Evolutionary conservation across 2,797 vertebrate genomes (phyloP).

Genomic region (Ctenopoma multispine): DNA sequence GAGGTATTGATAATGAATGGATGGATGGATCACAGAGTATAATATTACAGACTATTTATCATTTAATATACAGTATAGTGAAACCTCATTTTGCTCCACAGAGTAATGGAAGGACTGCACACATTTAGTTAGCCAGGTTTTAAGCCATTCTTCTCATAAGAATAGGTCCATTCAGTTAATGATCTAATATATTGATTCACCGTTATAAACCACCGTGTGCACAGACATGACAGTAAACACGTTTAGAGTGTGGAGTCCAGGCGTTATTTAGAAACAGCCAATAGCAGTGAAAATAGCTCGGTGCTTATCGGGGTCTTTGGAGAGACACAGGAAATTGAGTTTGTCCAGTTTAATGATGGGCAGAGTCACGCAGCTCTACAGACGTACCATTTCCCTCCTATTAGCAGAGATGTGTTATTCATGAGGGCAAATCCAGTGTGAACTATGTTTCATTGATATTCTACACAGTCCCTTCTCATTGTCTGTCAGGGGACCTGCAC

Average conservation of each 20-base stretch:
- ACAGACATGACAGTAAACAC: conserved; percentile 58
- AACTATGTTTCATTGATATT: conserved; percentile 87
- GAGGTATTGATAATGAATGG: no score
- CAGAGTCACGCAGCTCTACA: conserved; percentile 75
- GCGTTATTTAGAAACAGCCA: conserved; percentile 66
- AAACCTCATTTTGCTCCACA: not conserved
- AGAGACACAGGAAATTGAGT: conserved; percentile 86
- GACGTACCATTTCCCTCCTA: conserved; percentile 80
- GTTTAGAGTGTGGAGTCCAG: conserved; percentile 51
- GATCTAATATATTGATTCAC: conserved; percentile 41
- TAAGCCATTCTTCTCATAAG: not conserved
- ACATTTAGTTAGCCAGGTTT: not conserved
- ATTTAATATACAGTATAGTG: not conserved
- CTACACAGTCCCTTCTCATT: conserved; percentile 74
- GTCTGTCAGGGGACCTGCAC: conserved; percentile 73
- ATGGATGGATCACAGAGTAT: not conserved
- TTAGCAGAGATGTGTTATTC: conserved; percentile 87
- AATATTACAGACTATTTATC: not conserved
- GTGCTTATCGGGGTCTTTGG: conserved; percentile 79
- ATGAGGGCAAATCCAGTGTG: conserved; percentile 86
- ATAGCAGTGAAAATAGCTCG: conserved; percentile 59
- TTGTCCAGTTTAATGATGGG: conserved; percentile 85
- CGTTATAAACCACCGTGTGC: conserved; percentile 46
- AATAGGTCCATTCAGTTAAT: conserved; percentile 34
- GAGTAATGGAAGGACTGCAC: not conserved